Conservation (phyloP, 2,113 vertebrate species). For the Eulemur rufifrons region DNA sequence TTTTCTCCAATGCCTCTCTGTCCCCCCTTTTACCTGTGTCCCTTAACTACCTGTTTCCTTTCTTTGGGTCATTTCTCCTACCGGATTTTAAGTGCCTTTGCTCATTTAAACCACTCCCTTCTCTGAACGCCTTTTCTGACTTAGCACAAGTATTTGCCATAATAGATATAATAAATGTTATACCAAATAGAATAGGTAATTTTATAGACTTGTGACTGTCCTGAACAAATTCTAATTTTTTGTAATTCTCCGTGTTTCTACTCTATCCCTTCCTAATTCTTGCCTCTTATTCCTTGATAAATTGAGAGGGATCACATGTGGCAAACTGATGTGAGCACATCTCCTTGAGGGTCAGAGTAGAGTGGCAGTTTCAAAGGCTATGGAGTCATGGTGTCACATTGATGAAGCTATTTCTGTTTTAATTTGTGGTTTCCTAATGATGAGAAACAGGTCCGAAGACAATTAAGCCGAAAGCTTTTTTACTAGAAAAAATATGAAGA, state of each 20-base stretch:
- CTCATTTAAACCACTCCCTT: not conserved
- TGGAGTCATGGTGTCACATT: not conserved
- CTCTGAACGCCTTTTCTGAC: not conserved
- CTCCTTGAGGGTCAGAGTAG: not conserved
- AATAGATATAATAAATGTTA: not conserved
- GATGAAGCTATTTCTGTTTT: not conserved
- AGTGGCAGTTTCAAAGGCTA: not conserved
- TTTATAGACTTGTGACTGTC: not conserved
- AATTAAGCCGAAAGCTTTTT: not conserved
- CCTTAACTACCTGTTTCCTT: not conserved
- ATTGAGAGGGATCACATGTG: not conserved
- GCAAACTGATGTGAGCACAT: not conserved
- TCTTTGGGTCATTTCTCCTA: not conserved
- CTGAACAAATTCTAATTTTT: not conserved
- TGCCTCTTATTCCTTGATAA: not conserved
- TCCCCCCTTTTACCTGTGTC: not conserved
- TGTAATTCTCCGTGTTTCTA: not conserved
- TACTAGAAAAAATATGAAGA: not conserved
- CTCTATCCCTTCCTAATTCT: not conserved
- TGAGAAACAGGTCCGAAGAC: not conserved
- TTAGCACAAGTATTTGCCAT: not conserved
- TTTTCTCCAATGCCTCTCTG: not conserved
- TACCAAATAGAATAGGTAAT: not conserved
- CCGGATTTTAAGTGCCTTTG: not conserved
- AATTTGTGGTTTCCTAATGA: not conserved